Evolutionary conservation across 2,888 invertebrate genomes (phyloP), one percentile per base, ranked within the genome.

Genomic region (Omphaloscelis lunosa): DNA sequence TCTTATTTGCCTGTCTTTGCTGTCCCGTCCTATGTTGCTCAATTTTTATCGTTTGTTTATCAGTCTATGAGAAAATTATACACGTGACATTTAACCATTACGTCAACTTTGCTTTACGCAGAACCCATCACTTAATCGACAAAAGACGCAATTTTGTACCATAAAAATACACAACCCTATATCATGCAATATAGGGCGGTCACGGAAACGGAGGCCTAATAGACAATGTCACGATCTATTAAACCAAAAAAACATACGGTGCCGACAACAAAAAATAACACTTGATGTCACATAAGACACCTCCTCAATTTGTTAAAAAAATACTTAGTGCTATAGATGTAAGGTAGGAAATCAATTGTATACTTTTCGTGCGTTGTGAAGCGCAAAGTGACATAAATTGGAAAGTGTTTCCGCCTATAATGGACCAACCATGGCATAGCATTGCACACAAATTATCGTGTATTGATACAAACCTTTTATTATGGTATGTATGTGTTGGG

Each of bases 351-450:
- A 70, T 83, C 12, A 66, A 67, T 69, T 79, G 85, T 70, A 72
- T 39, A 61, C 29, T 75, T 83, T 78, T 74, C 75, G 69, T 89
- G 88, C 85, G 89, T 88, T 85, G 86, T 90, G 88, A 90, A 90
- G 91, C 93, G 90, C 90, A 92, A 89, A 92, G 91, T 94, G 93
- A 93, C 93, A 94, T 93, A 92, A 92, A 94, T 90, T 95, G 94
- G 95, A 95, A 95, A 95, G 94, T 91, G 92, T 91, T 95, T 94
- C 94, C 95, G 92, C 89, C 86, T 85, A 87, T 87, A 92, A 91
- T 92, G 92, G 90, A 91, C 93, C 89, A 93, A 93, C 86, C 86
- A 90, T 92, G 73, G 59, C 68, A 72, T 78, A 76, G 65, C 76
- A 75, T 93, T 93, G 93, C 94, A 91, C 89, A 90, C 89, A 92